Percentiles rank a stretch among this genome's conserved stretches.
Conservation (phyloP, 2,888 invertebrate genomes). For the Zelleria hepariella region DNA sequence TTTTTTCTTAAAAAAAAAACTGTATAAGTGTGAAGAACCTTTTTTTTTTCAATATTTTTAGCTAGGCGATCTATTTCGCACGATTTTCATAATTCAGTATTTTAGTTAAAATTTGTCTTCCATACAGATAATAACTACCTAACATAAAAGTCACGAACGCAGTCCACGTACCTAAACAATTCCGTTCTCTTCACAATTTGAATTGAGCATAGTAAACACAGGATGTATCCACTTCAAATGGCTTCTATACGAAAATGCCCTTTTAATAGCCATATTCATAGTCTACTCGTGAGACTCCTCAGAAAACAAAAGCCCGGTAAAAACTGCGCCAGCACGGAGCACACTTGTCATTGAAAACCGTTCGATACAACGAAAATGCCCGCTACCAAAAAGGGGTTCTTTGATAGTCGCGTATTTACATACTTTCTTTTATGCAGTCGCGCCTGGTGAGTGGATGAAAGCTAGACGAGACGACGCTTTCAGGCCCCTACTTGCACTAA, state of each 20-base stretch:
- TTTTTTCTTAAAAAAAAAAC: too few species aligned
- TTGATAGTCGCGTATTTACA: constrained; percentile 31
- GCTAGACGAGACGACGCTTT: constrained; percentile 51
- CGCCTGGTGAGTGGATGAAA: constrained; percentile 61
- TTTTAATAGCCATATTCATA: background rate
- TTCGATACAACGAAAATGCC: constrained; percentile 57
- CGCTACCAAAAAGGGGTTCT: constrained; percentile 36
- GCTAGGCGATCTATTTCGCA: too few species aligned
- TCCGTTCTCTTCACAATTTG: background rate
- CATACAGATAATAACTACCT: too few species aligned
- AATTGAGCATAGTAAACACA: background rate
- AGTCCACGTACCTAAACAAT: background rate
- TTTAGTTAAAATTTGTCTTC: too few species aligned
- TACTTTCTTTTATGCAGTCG: constrained; percentile 53
- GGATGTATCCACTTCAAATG: background rate
- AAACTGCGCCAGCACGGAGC: constrained; percentile 46
- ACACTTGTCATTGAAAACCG: constrained; percentile 66
- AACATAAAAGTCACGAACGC: too few species aligned
- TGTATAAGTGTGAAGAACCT: too few species aligned
- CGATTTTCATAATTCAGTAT: too few species aligned
- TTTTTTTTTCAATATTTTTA: too few species aligned
- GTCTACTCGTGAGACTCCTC: constrained; percentile 28
- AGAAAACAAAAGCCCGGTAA: constrained; percentile 55
- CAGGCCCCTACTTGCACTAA: constrained; percentile 51
- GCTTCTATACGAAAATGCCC: background rate